phyloP scores from a whole-genome alignment of 2,113 vertebrate genomes.

The Pitta sordida region DNA sequence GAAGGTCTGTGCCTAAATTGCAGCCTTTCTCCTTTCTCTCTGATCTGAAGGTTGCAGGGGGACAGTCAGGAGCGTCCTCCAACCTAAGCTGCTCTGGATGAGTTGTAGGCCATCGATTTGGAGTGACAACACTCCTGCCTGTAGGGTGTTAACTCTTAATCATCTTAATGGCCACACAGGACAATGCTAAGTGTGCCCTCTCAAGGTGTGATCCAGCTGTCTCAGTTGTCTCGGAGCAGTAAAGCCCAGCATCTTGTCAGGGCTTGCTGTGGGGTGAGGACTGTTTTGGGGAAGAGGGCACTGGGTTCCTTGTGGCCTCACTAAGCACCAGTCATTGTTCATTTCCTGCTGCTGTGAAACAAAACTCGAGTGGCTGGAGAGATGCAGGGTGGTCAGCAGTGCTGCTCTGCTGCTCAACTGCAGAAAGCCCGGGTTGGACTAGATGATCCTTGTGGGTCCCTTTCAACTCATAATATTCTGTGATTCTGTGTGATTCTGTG shows the following conservation, averaged over 20 bases:
- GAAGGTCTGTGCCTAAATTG: not conserved
- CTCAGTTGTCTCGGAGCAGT: not conserved
- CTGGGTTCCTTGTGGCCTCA: not conserved
- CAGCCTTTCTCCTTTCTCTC: not conserved
- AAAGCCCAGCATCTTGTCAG: not conserved
- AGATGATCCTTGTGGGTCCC: too few relatives aligned
- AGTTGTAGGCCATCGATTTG: not conserved
- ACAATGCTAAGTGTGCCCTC: not conserved
- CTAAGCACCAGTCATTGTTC: rapidly evolving
- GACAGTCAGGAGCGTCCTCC: not conserved
- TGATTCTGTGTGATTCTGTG: too few relatives aligned
- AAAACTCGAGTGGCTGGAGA: not conserved
- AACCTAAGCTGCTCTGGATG: not conserved
- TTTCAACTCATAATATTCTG: too few relatives aligned
- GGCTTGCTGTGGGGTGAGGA: not conserved
- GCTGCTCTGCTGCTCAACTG: not conserved
- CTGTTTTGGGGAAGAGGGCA: not conserved
- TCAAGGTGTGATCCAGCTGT: not conserved
- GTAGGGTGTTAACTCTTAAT: not conserved
- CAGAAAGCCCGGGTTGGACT: rapidly evolving
- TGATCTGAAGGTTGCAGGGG: not conserved
- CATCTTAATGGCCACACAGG: not conserved
- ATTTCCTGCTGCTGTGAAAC: not conserved
- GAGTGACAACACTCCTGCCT: not conserved
- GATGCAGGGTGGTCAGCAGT: too few relatives aligned